These are phyloP conservation scores for Perognathus longimembris DNA, from an alignment of 2,113 vertebrate species.

Conservation along the genomic window DNA sequence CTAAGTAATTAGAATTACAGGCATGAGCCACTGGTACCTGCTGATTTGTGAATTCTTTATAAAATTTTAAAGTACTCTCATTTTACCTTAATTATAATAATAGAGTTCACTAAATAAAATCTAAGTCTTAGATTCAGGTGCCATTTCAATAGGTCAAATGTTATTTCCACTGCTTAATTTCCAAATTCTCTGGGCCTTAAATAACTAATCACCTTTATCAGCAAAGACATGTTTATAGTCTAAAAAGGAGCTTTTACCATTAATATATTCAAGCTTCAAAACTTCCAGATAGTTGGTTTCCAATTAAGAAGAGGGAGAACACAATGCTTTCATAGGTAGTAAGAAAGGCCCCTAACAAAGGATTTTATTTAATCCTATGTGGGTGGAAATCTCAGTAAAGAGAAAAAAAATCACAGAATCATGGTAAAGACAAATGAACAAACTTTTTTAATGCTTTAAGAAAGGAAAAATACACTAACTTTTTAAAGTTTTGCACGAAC, in stretches of 20 bases:
- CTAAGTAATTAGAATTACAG: too few species aligned
- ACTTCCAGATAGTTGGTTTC: conserved; percentile 62
- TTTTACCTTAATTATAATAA: conserved; percentile 47
- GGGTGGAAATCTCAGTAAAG: conserved; percentile 63
- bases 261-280: conserved; percentile 64
- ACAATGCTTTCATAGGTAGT: conserved; percentile 49
- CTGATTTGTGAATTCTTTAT: too few species aligned
- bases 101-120: background rate
- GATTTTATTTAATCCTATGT: conserved; percentile 63
- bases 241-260: conserved; percentile 13
- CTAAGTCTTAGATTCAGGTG: conserved; percentile 25
- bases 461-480: conserved; percentile 3
- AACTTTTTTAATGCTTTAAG: background rate
- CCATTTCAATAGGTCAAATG: conserved; percentile 39
- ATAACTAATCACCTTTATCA: conserved; percentile 29
- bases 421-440: conserved; percentile 52
- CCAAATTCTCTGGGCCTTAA: conserved; percentile 46
- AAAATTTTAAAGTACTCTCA: too few species aligned
- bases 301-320: conserved; percentile 53
- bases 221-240: conserved; percentile 31
- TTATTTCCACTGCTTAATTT: conserved; percentile 58
- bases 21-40: too few species aligned
- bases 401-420: conserved; percentile 32
- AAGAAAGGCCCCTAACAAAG: conserved; percentile 55
- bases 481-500: conserved; percentile 14